Base-by-base conservation (phyloP, 23 tunicate genomes). In the Trididemnum miniatum region DNA sequence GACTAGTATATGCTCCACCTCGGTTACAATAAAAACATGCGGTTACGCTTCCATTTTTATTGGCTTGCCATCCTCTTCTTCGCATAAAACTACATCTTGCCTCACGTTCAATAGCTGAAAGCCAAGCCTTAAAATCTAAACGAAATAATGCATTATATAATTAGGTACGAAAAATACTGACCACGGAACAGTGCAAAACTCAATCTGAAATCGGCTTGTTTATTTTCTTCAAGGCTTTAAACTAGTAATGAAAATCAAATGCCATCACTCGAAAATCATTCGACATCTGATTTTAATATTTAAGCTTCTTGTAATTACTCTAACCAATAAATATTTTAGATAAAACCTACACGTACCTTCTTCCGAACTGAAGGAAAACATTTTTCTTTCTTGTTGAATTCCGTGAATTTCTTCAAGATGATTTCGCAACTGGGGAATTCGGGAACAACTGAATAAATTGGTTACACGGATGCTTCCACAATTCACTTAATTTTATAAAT, bases 61-160 rank as follows among this genome's bases (percentile, higher is more conserved):
- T 92, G 24, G 5, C 63, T 64, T 92, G 97, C 97, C 97, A 92
- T 0, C 97, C 97, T 65, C 97, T 59, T 40, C 97, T 54, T 49
- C 97, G 65, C 92, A 87, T 92, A 80, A 59, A 92, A 15, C 92
- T 72, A 57, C 97, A 92, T 20, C 86, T 36, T 5, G 86, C 83
- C 72, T 92, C 88, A 12, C 80, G 51, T 52, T 92, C 86, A 9
- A 83, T 31, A 20, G 51, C 59, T n/a, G 79, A 49, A 32, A 92
- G 34, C 97, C 97, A 92, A 36, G 40, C 35, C 12, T 65, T 57
- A 54, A 92, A 92, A 34, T 78, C 97, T 90, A 63, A 0, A 24
- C 23, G 36, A 37, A 62, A 62, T 25, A 62, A 62, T n/a, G n/a
- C n/a, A n/a, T n/a, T n/a, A n/a, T n/a, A n/a, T n/a, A n/a, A n/a